A percentile compares a stretch with the other conserved stretches of the same genome.
Conservation (phyloP, 2,113 vertebrate genomes). For the Motacilla tschutschensis region DNA sequence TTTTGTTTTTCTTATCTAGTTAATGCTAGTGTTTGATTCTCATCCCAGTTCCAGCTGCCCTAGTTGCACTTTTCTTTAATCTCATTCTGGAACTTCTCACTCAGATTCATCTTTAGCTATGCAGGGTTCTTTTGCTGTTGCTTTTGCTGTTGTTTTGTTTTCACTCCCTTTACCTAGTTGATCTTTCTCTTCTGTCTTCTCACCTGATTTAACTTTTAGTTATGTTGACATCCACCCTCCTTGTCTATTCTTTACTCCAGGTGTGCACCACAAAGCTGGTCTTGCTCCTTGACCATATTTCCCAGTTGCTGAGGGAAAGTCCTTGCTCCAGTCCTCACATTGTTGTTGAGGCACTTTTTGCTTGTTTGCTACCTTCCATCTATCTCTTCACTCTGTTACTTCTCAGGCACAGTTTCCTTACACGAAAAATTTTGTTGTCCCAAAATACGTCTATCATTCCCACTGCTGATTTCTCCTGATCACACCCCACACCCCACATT, state of each 20-base stretch:
- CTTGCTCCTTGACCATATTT: background rate
- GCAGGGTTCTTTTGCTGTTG: background rate
- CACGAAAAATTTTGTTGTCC: background rate
- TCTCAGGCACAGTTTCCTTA: background rate
- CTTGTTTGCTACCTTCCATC: background rate
- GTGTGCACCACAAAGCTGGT: background rate
- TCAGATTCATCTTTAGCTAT: background rate
- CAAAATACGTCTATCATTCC: background rate
- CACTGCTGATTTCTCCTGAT: background rate
- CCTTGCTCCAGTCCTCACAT: background rate
- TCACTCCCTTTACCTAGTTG: background rate
- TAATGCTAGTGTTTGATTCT: background rate
- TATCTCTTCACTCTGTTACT: background rate
- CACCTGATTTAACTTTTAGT: background rate
- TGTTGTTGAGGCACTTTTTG: background rate
- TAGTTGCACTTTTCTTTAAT: conserved; percentile 12
- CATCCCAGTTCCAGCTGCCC: background rate
- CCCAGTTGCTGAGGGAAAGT: background rate
- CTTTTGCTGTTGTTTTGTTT: background rate
- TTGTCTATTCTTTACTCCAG: background rate
- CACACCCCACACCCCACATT: background rate
- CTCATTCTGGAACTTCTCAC: background rate
- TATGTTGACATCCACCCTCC: background rate
- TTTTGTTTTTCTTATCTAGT: conserved; percentile 1
- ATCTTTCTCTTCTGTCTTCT: background rate